These are phyloP conservation scores for Cryptoblepharus egeriae DNA, from an alignment of 2,797 vertebrate species.

Conservation along the genomic window DNA sequence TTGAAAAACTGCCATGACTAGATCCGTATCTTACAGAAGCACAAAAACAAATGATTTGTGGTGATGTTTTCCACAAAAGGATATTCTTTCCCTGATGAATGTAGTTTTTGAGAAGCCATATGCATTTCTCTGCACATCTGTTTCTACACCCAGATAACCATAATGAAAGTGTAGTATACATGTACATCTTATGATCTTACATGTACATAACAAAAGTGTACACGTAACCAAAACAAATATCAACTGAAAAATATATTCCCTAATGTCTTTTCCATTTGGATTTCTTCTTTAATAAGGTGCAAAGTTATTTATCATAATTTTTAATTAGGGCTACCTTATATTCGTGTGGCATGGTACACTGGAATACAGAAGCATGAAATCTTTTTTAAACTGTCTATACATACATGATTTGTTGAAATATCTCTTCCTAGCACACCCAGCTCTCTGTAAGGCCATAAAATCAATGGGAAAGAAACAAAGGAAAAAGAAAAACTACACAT, in stretches of 20 bases:
- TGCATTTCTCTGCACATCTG: background rate
- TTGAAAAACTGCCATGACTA: background rate
- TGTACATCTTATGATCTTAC: no score
- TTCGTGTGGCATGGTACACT: background rate
- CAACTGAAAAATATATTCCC: background rate
- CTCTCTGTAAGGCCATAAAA: background rate
- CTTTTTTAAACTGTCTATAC: background rate
- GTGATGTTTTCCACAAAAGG: background rate
- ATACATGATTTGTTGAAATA: background rate
- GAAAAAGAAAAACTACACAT: background rate
- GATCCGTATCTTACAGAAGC: background rate
- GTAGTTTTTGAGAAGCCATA: constrained; percentile 10
- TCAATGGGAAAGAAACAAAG: background rate
- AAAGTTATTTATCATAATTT: constrained; percentile 1
- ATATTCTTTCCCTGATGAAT: background rate
- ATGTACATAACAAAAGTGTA: no score
- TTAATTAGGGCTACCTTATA: background rate
- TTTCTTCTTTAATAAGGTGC: background rate
- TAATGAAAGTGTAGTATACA: background rate
- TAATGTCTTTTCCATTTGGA: background rate
- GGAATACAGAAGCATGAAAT: background rate
- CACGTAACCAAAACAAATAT: no score
- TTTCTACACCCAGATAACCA: background rate
- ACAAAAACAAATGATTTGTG: background rate
- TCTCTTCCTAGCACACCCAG: background rate